Conservation (phyloP, 2,888 invertebrate species). For the Physocephala rufipes region DNA sequence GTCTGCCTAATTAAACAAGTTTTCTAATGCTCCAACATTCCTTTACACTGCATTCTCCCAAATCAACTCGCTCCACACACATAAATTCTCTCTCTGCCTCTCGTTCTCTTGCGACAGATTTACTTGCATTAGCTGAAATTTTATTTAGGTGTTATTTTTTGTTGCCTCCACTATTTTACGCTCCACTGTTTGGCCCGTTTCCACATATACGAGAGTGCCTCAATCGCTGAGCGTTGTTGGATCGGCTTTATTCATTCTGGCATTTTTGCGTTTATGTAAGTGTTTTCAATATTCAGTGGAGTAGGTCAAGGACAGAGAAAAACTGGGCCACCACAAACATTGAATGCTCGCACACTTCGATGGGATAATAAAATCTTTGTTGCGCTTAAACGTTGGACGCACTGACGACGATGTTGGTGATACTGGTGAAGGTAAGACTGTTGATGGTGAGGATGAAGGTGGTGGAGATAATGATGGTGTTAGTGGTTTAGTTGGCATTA, state of each 20-base stretch:
- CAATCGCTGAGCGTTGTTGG: constrained; percentile 26
- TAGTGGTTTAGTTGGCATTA: constrained; percentile 15
- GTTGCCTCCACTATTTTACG: constrained; percentile 17
- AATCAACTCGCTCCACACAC: too few relatives aligned
- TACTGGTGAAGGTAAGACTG: constrained; percentile 15
- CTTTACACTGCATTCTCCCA: too few relatives aligned
- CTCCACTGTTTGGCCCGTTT: background rate
- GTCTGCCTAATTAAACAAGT: constrained; percentile 1
- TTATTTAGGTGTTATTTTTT: constrained; percentile 14
- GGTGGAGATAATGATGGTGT: too few relatives aligned
- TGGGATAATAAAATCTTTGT: constrained; percentile 44
- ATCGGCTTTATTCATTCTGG: constrained; percentile 35
- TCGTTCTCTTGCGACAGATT: constrained; percentile 1
- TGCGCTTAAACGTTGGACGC: constrained; percentile 32
- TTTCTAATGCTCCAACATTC: constrained; percentile 13
- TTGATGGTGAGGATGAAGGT: constrained; percentile 27
- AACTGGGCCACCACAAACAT: constrained; percentile 60
- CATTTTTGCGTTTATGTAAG: constrained; percentile 39
- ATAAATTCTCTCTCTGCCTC: background rate
- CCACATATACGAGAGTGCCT: constrained; percentile 10
- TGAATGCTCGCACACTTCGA: constrained; percentile 29
- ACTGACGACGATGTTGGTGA: constrained; percentile 23
- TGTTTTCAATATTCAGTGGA: constrained; percentile 58
- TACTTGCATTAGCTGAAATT: constrained; percentile 15
- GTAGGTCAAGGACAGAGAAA: constrained; percentile 67